Evolutionary conservation across 1,140 invertebrate species (phyloP).

Genomic region (Ctenoplectra terminalis): DNA sequence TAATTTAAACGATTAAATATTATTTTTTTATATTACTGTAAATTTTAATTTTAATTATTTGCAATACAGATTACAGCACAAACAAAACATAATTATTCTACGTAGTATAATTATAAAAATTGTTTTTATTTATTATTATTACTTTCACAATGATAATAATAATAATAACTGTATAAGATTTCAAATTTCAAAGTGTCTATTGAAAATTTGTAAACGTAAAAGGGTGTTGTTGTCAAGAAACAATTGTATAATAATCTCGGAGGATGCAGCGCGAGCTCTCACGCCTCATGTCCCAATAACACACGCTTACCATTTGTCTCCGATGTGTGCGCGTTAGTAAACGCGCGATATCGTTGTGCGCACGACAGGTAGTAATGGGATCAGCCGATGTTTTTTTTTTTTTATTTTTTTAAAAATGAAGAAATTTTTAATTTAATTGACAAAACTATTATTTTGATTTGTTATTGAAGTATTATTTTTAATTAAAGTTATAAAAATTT

Average conservation of each 20-base stretch:
- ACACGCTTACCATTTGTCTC: constrained; percentile 56
- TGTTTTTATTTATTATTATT: not conserved
- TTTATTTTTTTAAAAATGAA: not conserved
- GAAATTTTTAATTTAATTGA: not conserved
- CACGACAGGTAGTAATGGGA: constrained; percentile 44
- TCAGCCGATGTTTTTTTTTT: not conserved
- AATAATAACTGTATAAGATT: not conserved
- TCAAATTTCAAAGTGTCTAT: not conserved
- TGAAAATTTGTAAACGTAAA: constrained; percentile 24
- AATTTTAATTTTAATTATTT: constrained; percentile 7
- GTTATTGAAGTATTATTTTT: not conserved
- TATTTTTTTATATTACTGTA: not conserved
- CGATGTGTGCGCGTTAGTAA: constrained; percentile 51
- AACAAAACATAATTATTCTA: not conserved
- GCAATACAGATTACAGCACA: not conserved
- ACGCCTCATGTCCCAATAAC: constrained; percentile 53
- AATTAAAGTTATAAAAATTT: not conserved
- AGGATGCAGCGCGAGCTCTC: constrained; percentile 47
- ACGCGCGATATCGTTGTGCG: constrained; percentile 47
- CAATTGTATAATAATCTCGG: constrained; percentile 37
- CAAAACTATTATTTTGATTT: not conserved
- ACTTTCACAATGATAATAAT: not conserved
- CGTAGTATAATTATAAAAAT: not conserved
- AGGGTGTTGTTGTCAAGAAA: constrained; percentile 45
- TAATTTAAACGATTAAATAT: constrained; percentile 4